Evolutionary conservation across 1,140 invertebrate genomes (phyloP).

Genomic region (Luehdorfia chinensis): DNA sequence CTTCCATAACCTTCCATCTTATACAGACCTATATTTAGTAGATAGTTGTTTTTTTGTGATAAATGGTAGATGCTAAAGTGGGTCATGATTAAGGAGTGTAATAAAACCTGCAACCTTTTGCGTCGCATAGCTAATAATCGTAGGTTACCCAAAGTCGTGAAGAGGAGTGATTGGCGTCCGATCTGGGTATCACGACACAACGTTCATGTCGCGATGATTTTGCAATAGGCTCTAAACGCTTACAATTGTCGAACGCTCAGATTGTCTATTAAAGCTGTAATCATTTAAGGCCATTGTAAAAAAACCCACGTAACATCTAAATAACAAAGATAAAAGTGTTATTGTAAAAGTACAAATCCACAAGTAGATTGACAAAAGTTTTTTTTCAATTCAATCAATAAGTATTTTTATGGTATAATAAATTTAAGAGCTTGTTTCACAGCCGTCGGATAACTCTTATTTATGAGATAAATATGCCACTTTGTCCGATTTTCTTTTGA

Average conservation of each 20-base stretch:
- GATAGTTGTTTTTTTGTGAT: background rate
- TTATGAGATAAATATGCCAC: no score
- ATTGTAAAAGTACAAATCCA: background rate
- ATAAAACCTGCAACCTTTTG: constrained; percentile 40
- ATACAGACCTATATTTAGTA: no score
- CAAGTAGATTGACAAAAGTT: no score
- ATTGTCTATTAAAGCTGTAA: constrained; percentile 27
- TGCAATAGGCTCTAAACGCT: constrained; percentile 48
- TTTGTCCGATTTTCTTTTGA: no score
- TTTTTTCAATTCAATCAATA: no score
- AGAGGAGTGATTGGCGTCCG: constrained; percentile 59
- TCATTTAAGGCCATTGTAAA: constrained; percentile 18
- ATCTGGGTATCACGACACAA: constrained; percentile 52
- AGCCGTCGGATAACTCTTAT: no score
- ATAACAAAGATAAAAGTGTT: no score
- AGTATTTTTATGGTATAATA: no score
- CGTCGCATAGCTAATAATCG: constrained; percentile 40
- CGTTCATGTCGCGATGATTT: constrained; percentile 35
- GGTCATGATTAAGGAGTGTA: background rate
- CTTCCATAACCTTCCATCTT: no score
- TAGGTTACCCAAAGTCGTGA: constrained; percentile 52
- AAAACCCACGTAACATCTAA: background rate
- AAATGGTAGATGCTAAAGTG: background rate
- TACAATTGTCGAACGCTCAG: constrained; percentile 33
- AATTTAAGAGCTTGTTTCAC: no score